A percentile compares a stretch with the other conserved stretches of the same genome.
phyloP scores from a whole-genome alignment of 2,888 invertebrate genomes.

The Parthenolecanium corni region DNA sequence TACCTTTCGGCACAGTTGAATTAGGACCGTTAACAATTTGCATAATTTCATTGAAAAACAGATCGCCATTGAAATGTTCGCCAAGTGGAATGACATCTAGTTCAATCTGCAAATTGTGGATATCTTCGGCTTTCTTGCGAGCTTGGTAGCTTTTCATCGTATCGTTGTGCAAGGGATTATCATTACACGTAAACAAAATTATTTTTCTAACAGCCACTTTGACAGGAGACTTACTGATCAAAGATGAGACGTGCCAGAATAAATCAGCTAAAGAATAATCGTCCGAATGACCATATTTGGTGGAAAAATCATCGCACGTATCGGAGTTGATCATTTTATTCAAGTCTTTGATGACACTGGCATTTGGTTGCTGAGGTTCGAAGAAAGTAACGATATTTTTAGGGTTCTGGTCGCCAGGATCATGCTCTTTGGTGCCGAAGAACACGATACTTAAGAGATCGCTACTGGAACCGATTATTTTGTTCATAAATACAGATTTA shows the following conservation, averaged over 20 bases:
- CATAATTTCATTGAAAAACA: conserved; percentile 28
- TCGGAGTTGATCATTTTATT: conserved; percentile 6
- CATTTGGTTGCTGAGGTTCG: conserved; percentile 10
- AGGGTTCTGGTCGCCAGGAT: conserved; percentile 7
- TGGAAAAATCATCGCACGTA: not conserved
- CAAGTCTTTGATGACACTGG: conserved; percentile 11
- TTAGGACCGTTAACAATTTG: conserved; percentile 9
- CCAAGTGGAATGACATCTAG: conserved; percentile 30
- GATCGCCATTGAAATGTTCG: conserved; percentile 15
- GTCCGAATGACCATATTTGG: conserved; percentile 11
- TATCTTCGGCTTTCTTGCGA: conserved; percentile 29
- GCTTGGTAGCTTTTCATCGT: conserved; percentile 19
- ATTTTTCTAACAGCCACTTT: conserved; percentile 27
- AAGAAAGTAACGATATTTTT: conserved; percentile 14
- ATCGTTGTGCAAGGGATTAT: conserved; percentile 20
- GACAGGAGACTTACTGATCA: conserved; percentile 13
- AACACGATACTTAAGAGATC: conserved; percentile 19
- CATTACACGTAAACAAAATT: conserved; percentile 29
- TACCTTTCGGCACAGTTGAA: not conserved
- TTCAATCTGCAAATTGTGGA: conserved; percentile 23
- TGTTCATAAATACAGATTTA: conserved; percentile 13
- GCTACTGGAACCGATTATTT: conserved; percentile 10
- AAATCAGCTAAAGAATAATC: conserved; percentile 27
- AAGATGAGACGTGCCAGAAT: conserved; percentile 27
- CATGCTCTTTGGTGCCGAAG: conserved; percentile 15